phyloP scores from a whole-genome alignment of 2,113 vertebrate genomes.

The Theropithecus gelada region DNA sequence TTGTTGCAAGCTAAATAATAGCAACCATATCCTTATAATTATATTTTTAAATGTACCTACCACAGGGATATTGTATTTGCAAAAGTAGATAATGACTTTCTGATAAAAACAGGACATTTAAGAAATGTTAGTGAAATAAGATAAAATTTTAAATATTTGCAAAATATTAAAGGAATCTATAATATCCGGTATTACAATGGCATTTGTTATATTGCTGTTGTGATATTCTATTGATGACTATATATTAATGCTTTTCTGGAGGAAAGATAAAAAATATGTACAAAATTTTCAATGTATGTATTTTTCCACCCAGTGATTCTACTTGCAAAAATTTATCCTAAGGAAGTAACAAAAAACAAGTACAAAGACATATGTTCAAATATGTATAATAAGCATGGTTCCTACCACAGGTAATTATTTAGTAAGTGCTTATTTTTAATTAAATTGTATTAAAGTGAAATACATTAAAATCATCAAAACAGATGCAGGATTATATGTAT shows the following conservation, averaged over 20 bases:
- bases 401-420: background rate
- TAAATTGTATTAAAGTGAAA: background rate
- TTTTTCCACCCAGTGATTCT: background rate
- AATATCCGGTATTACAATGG: background rate
- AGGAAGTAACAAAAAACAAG: background rate
- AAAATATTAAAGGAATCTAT: background rate
- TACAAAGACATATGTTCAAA: background rate
- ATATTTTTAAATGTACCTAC: background rate
- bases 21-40: background rate
- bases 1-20: background rate
- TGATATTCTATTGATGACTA: background rate
- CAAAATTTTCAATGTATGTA: background rate
- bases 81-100: background rate
- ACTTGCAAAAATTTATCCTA: background rate
- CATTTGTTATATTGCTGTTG: background rate
- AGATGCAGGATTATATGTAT: background rate
- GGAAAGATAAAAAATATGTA: background rate
- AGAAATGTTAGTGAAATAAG: background rate
- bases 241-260: background rate
- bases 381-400: background rate
- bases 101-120: background rate
- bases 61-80: background rate
- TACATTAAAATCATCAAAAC: background rate
- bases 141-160: background rate
- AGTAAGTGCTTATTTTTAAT: background rate